These are phyloP conservation scores for Strix uralensis DNA, from an alignment of 2,113 vertebrate species.

Conservation along the genomic window DNA sequence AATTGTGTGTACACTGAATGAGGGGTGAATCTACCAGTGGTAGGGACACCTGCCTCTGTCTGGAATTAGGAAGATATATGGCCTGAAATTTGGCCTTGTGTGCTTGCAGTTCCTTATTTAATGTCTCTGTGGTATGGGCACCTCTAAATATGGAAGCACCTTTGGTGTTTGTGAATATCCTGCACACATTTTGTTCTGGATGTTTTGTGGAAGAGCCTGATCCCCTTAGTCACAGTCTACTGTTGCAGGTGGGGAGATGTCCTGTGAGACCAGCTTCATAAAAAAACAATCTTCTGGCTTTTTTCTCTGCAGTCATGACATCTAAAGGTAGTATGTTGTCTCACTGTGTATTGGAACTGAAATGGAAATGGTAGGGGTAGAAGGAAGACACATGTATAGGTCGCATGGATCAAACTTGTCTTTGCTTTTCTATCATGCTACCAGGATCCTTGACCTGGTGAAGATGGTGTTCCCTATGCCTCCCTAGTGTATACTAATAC, in stretches of 20 bases:
- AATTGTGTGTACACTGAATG: neutral
- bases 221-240: neutral
- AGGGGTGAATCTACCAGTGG: neutral
- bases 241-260: neutral
- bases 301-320: accelerated
- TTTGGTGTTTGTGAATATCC: neutral
- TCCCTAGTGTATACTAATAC: neutral
- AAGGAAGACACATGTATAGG: accelerated
- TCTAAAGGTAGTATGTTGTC: neutral
- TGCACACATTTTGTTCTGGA: neutral
- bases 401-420: neutral
- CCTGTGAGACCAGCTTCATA: neutral
- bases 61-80: neutral
- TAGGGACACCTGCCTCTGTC: neutral
- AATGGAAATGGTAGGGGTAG: neutral
- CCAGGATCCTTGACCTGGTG: neutral
- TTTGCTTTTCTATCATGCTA: neutral
- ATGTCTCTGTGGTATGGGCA: neutral
- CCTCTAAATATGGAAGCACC: neutral
- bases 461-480: neutral
- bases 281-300: neutral
- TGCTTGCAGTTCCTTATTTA: neutral
- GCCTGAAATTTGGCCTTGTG: neutral
- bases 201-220: neutral
- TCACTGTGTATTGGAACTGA: neutral